These are phyloP conservation scores for Pachypanchax playfairii DNA, from an alignment of 2,113 vertebrate species.

Conservation along the genomic window DNA sequence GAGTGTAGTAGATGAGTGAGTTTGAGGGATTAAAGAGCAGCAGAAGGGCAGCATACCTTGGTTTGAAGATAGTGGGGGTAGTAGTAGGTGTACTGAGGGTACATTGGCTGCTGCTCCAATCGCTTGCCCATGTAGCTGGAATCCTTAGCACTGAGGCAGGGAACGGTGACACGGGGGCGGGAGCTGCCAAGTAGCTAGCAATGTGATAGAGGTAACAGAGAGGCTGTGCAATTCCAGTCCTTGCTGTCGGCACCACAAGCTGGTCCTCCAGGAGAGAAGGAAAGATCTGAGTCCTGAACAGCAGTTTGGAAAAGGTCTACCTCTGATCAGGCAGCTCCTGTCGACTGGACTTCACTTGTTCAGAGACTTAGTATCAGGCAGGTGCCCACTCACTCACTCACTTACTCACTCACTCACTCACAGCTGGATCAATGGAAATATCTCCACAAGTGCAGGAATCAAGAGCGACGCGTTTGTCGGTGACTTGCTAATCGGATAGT, in stretches of 20 bases:
- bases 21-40: slow-evolving; percentile 47
- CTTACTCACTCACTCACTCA: slow-evolving; percentile 51
- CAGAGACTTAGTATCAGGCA: slow-evolving; percentile 30
- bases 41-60: slow-evolving; percentile 85
- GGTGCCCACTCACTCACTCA: slow-evolving; percentile 51
- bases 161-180: slow-evolving; percentile 78
- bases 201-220: slow-evolving; percentile 45
- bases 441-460: slow-evolving; percentile 62
- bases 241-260: slow-evolving; percentile 42
- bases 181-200: slow-evolving; percentile 63
- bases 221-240: slow-evolving; percentile 46
- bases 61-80: slow-evolving; percentile 98
- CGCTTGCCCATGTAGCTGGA: slow-evolving; percentile 99
- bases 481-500: slow-evolving; percentile 34
- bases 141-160: slow-evolving; percentile 90
- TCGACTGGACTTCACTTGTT: slow-evolving; percentile 31
- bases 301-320: slow-evolving; percentile 41
- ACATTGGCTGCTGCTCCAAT: slow-evolving; percentile 99
- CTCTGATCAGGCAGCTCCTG: slow-evolving; percentile 37
- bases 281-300: slow-evolving; percentile 26
- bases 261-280: slow-evolving; percentile 55
- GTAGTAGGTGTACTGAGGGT: slow-evolving; percentile 99
- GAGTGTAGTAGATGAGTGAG: slow-evolving; percentile 39
- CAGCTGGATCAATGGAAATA: slow-evolving; percentile 51
- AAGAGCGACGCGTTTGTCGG: slow-evolving; percentile 41